Conservation (phyloP, 2,888 invertebrate species). For the Lasioglossum morio region DNA sequence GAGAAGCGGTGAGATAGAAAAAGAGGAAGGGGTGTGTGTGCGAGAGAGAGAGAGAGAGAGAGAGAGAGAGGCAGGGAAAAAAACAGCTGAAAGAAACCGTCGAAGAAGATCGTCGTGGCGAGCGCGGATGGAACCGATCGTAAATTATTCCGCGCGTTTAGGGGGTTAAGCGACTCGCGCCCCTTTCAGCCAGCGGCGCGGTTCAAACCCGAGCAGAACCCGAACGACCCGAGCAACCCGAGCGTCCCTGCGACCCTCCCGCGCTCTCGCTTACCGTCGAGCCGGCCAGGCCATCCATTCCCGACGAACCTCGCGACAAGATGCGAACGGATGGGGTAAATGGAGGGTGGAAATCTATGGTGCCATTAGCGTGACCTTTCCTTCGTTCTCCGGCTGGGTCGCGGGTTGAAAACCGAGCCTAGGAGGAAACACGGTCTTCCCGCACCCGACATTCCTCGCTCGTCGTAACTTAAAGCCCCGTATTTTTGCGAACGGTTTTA, state of each 20-base stretch:
- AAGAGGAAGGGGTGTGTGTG: too few relatives aligned
- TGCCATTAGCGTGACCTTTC: constrained; percentile 70
- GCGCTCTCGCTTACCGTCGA: constrained; percentile 7
- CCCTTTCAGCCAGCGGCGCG: constrained; percentile 65
- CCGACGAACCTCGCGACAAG: constrained; percentile 37
- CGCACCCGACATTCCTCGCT: constrained; percentile 47
- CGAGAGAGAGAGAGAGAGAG: background rate
- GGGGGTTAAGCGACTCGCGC: constrained; percentile 74
- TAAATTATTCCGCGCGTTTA: constrained; percentile 77
- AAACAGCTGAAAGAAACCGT: constrained; percentile 50
- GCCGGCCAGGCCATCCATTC: constrained; percentile 25
- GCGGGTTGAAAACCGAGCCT: background rate
- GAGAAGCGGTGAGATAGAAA: constrained; percentile 8
- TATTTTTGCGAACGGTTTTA: constrained; percentile 65
- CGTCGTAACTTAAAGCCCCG: constrained; percentile 48
- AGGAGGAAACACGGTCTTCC: background rate
- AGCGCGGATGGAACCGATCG: constrained; percentile 73
- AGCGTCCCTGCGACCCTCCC: constrained; percentile 18
- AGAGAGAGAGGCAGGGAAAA: constrained; percentile 22
- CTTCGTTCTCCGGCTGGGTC: constrained; percentile 29
- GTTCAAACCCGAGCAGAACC: background rate
- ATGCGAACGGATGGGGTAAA: constrained; percentile 64
- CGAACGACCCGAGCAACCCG: constrained; percentile 28
- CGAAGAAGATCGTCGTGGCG: constrained; percentile 61
- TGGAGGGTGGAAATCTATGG: constrained; percentile 74